These are phyloP conservation scores for Pomacea canaliculata DNA, from an alignment of 2,888 invertebrate species.

Conservation along the genomic window DNA sequence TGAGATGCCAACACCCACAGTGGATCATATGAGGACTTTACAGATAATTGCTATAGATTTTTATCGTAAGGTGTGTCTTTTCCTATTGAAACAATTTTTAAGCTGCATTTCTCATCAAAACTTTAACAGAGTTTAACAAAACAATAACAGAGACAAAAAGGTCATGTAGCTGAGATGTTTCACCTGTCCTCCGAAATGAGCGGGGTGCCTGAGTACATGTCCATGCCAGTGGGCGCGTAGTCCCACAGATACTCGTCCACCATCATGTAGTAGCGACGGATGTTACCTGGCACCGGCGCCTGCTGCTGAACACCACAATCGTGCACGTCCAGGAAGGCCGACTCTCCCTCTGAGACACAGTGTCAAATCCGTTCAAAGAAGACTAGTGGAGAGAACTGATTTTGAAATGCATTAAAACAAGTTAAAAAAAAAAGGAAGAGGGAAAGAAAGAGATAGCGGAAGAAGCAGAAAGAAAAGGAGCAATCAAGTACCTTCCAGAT, in stretches of 20 bases:
- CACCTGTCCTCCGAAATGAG: background rate
- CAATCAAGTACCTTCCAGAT: slow-evolving; percentile 23
- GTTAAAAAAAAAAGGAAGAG: background rate
- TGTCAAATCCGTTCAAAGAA: too few species aligned
- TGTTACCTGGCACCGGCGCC: slow-evolving; percentile 1
- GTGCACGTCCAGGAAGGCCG: slow-evolving; percentile 17
- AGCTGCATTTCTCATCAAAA: too few species aligned
- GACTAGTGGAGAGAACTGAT: too few species aligned
- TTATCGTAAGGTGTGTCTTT: too few species aligned
- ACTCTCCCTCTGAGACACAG: slow-evolving; percentile 9
- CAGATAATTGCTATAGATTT: too few species aligned
- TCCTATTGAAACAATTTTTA: too few species aligned
- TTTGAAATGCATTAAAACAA: too few species aligned
- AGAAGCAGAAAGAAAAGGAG: too few species aligned
- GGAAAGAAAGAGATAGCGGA: background rate
- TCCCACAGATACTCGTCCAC: slow-evolving; percentile 11
- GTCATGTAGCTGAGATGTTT: background rate
- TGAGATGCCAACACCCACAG: too few species aligned
- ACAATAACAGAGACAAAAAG: background rate
- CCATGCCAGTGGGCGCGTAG: slow-evolving; percentile 15
- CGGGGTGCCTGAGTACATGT: background rate
- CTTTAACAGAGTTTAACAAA: too few species aligned
- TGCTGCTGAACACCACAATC: slow-evolving; percentile 12
- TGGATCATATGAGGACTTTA: too few species aligned
- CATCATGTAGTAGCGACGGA: slow-evolving; percentile 3